Evolutionary conservation across 2,113 vertebrate genomes (phyloP).

Genomic region (Alouatta palliata): DNA sequence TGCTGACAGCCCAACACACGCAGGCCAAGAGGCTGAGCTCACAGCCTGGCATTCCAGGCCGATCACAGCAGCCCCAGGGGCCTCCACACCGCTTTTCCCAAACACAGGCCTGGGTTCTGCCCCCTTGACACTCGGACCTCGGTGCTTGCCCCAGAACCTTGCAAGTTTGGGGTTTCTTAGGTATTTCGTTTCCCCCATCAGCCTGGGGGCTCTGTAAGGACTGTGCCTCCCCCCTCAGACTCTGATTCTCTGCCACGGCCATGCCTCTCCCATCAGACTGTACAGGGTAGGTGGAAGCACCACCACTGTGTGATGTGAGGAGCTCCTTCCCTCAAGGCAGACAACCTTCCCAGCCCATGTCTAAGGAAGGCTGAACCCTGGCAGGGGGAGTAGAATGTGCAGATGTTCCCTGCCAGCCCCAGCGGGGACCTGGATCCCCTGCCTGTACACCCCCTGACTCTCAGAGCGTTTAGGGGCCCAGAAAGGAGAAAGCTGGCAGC

Average conservation of each 20-base stretch:
- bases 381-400: not conserved
- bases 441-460: not conserved
- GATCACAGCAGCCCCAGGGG: conserved; percentile 42
- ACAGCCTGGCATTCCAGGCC: conserved; percentile 80
- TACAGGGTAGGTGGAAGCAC: not conserved
- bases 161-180: not conserved
- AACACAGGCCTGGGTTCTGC: not conserved
- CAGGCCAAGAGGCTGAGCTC: conserved; percentile 70
- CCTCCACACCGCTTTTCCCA: not conserved
- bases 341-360: not conserved
- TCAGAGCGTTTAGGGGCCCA: not conserved
- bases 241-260: not conserved
- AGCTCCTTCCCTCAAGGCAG: not conserved
- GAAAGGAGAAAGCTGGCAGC: not conserved
- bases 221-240: not conserved
- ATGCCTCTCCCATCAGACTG: not conserved
- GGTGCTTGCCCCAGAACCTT: not conserved
- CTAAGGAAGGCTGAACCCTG: not conserved
- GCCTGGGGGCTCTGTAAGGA: not conserved
- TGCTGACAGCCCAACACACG: conserved; percentile 66
- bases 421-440: not conserved
- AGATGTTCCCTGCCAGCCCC: not conserved
- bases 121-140: not conserved
- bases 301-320: not conserved
- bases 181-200: not conserved